A percentile compares a stretch with the other conserved stretches of the same genome.
Evolutionary conservation across 2,113 vertebrate genomes (phyloP).

Genomic region (Montifringilla adamsi): DNA sequence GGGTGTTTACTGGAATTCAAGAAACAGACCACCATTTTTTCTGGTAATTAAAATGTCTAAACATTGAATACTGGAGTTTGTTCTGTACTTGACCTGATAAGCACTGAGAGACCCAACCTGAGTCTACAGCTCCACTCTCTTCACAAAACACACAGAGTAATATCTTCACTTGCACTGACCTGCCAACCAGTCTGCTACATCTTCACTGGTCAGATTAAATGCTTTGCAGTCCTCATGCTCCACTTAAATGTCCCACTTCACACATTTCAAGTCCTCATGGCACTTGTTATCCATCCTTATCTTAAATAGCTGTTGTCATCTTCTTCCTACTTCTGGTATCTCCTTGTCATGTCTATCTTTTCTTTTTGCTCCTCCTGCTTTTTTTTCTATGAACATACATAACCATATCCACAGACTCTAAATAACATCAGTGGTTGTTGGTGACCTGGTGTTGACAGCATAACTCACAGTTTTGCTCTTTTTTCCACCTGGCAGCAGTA

Average conservation of each 20-base stretch:
- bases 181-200: background rate
- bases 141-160: background rate
- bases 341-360: conserved; percentile 13
- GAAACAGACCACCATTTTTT: background rate
- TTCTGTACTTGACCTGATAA: background rate
- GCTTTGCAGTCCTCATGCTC: background rate
- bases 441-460: conserved; percentile 44
- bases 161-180: background rate
- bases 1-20: background rate
- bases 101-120: background rate
- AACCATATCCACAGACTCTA: background rate
- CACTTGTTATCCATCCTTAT: background rate
- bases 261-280: background rate
- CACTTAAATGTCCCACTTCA: conserved; percentile 18
- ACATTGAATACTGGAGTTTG: background rate
- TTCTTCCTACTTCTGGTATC: conserved; percentile 13
- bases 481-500: conserved; percentile 33
- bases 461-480: conserved; percentile 54
- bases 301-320: conserved; percentile 8
- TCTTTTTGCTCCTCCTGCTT: background rate
- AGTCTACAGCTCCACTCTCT: background rate
- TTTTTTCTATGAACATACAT: background rate
- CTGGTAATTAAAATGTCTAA: background rate
- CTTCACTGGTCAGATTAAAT: background rate
- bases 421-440: conserved; percentile 4